Evolutionary conservation across 2,888 invertebrate genomes (phyloP).

Genomic region (Mesodorylaimus sp.): DNA sequence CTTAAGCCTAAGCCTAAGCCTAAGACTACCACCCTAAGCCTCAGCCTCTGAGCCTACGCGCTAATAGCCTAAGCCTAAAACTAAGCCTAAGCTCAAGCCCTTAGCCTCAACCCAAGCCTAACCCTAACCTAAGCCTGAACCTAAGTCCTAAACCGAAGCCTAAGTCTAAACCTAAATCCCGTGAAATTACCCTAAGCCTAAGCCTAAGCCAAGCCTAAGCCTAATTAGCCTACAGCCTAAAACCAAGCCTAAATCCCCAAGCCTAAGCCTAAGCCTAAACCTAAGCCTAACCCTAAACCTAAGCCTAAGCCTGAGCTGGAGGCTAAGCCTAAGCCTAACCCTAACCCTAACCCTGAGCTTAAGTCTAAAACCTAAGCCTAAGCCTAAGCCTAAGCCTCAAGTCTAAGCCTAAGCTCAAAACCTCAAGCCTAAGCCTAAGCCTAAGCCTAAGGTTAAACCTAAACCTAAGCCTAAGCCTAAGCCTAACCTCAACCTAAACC

Average conservation of each 20-base stretch:
- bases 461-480: constrained; percentile 7
- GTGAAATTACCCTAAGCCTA: constrained; percentile 1
- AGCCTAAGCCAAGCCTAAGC: constrained; percentile 7
- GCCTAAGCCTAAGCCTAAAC: constrained; percentile 6
- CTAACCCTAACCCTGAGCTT: constrained; percentile 3
- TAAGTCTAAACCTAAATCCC: constrained; percentile 5
- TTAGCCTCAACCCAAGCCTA: constrained; percentile 4
- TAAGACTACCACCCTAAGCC: constrained; percentile 7
- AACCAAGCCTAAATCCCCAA: not conserved
- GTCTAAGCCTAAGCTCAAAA: constrained; percentile 6
- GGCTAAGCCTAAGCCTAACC: constrained; percentile 4
- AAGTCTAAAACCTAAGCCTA: constrained; percentile 7
- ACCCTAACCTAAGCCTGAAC: constrained; percentile 5
- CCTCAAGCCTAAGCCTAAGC: constrained; percentile 5
- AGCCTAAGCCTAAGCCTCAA: constrained; percentile 1
- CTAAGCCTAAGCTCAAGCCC: constrained; percentile 9
- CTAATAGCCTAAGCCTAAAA: constrained; percentile 8
- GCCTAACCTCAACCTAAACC: constrained; percentile 12
- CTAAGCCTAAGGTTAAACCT: constrained; percentile 4
- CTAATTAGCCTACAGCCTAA: not conserved
- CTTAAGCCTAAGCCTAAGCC: constrained; percentile 10
- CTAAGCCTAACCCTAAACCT: constrained; percentile 8
- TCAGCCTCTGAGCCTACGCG: no score
- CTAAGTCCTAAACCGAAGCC: not conserved
- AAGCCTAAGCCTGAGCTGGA: constrained; percentile 9